Evolutionary conservation across 1,140 invertebrate species (phyloP), one percentile per base, ranked within the genome.

Genomic region (Acromyrmex heyeri): DNA sequence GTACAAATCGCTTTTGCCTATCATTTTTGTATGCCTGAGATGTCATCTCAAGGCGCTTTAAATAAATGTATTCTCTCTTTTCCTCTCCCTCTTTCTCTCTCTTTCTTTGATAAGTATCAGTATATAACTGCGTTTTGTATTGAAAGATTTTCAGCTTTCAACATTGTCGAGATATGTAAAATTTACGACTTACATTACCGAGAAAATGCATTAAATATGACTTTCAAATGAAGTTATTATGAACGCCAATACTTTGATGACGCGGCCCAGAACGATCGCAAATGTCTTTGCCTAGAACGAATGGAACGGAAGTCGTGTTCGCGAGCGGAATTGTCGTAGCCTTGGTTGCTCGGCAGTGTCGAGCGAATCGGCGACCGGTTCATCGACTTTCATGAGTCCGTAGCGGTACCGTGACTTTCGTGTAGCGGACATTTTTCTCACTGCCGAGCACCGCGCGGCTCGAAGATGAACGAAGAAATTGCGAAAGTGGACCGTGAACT

Each of bases 351-450:
- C 65, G 64, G 77, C 78, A 78, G 67, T 24, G 44, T 72, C 83
- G 64, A 78, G 78, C 85, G 88, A 90, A 87, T 86, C 79, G 67
- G 8, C 83, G 73, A 78, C 59, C 73, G 88, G 86, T 91, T 91
- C 90, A 91, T 91, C 90, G 90, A 91, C 90, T 91, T 91, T 91
- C 90, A 91, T 91, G 90, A 91, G 90, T 85, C 85, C 87, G 62
- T 69, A 50, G 38, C 83, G 65, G 81, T 88, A 89, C 85, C 87
- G 88, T 88, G 89, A 88, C 79, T 91, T 90, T 86, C 75, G 79
- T 88, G 75, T 85, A 76, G 62, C 87, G 79, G 50, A 77, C 69
- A 87, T 89, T 89, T 89, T 87, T 83, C 81, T 75, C 79, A 57
- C 57, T 50, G 67, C 62, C 61, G 70, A 72, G 85, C 57, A 30